These are phyloP conservation scores for Numida meleagris DNA, from an alignment of 2,113 vertebrate species.

Conservation along the genomic window DNA sequence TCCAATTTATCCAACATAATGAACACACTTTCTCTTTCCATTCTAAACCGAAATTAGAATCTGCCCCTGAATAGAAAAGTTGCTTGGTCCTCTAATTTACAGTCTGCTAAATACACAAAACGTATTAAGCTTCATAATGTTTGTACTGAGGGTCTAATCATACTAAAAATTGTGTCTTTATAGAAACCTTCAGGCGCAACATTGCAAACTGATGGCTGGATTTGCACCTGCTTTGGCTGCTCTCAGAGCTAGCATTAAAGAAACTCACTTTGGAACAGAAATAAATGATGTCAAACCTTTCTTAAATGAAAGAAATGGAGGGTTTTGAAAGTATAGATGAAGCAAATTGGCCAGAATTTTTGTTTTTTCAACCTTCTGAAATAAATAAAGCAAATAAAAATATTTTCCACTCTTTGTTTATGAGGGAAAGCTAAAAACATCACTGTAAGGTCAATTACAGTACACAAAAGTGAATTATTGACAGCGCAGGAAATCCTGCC, in stretches of 20 bases:
- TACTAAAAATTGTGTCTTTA: not conserved
- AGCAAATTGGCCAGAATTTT: not conserved
- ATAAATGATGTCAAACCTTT: not conserved
- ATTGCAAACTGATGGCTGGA: not conserved
- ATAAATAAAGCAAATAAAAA: not conserved
- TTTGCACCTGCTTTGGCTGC: constrained; percentile 1
- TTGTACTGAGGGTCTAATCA: not conserved
- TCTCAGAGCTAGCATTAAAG: not conserved
- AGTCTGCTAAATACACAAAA: not conserved
- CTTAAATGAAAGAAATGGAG: not conserved
- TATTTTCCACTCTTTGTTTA: not conserved
- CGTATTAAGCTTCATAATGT: not conserved
- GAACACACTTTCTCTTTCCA: not conserved
- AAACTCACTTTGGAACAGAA: not conserved
- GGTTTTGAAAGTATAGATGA: not conserved
- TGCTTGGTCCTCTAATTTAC: constrained; percentile 21
- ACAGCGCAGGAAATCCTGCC: not conserved
- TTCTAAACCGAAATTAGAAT: not conserved
- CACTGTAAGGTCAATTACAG: not conserved
- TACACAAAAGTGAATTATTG: not conserved
- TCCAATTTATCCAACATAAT: not conserved
- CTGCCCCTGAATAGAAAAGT: not conserved
- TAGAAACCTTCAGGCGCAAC: not conserved
- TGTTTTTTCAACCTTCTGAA: not conserved
- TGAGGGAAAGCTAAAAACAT: not conserved